These are phyloP conservation scores for Rhynchotus rufescens DNA, from an alignment of 2,797 vertebrate species.

Conservation along the genomic window DNA sequence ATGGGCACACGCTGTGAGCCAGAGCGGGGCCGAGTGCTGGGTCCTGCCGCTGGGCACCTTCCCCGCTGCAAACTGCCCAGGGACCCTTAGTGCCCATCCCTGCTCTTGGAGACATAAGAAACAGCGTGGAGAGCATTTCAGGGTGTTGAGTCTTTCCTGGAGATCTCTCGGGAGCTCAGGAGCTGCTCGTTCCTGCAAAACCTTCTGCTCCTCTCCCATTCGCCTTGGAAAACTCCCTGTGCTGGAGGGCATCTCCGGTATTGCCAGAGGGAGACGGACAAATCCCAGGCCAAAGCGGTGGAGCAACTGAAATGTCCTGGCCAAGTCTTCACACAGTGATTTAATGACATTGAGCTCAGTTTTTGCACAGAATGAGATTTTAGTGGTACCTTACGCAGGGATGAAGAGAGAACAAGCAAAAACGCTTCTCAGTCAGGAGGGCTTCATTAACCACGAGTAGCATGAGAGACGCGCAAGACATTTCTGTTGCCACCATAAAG, in stretches of 20 bases:
- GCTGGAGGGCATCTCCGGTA: not conserved
- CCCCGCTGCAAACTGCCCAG: not conserved
- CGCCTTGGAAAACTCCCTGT: not conserved
- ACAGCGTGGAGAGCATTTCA: not conserved
- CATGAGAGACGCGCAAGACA: not conserved
- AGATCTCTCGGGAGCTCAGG: rapidly evolving
- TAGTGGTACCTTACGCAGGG: not conserved
- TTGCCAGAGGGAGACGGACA: not conserved
- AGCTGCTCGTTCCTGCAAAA: rapidly evolving
- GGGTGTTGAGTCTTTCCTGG: not conserved
- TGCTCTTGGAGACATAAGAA: not conserved
- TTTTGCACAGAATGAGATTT: not conserved
- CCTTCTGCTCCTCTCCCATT: rapidly evolving
- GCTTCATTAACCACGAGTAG: not conserved
- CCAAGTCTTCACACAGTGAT: not conserved
- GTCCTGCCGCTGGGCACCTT: not conserved
- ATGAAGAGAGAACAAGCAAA: not conserved
- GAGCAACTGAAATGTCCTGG: not conserved
- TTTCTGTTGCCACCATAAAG: not conserved
- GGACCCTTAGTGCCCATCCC: not conserved
- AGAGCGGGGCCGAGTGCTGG: not conserved
- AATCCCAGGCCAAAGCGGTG: not conserved
- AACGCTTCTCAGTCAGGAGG: not conserved
- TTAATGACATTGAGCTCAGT: not conserved
- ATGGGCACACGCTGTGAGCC: rapidly evolving